Conservation (phyloP, 1,140 invertebrate genomes). For the Bicyclus anynana region DNA sequence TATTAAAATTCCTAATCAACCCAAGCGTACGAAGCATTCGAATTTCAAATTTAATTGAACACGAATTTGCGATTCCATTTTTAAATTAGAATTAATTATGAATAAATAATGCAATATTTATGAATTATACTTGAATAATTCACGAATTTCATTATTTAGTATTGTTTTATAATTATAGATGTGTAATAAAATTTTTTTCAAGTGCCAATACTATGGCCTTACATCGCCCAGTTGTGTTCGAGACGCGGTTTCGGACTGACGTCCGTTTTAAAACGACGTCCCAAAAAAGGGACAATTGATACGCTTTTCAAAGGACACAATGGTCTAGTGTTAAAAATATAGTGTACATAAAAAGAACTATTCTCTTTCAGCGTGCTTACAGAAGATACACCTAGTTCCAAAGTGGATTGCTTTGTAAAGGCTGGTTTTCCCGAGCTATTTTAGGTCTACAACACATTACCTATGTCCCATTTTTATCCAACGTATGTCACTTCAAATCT, state of each 20-base stretch:
- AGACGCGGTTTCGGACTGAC: slow-evolving; percentile 52
- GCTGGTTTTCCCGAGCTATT: slow-evolving; percentile 46
- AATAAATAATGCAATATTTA: background rate
- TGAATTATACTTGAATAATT: background rate
- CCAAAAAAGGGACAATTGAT: slow-evolving; percentile 37
- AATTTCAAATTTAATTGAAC: background rate
- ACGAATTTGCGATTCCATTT: background rate
- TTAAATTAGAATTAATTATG: background rate
- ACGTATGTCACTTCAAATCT: slow-evolving; percentile 11
- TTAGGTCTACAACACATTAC: slow-evolving; percentile 42
- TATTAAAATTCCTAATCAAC: background rate
- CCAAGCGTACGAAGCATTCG: background rate
- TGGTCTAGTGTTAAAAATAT: slow-evolving; percentile 37
- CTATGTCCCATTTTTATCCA: slow-evolving; percentile 31
- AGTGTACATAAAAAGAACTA: slow-evolving; percentile 30
- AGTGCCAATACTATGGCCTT: slow-evolving; percentile 42
- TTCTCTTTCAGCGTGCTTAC: slow-evolving; percentile 25
- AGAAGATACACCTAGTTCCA: slow-evolving; percentile 6
- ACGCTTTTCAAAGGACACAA: slow-evolving; percentile 44
- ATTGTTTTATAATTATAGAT: background rate
- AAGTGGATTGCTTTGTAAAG: slow-evolving; percentile 35
- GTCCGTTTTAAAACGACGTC: slow-evolving; percentile 39
- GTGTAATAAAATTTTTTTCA: slow-evolving; percentile 26
- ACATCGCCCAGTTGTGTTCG: slow-evolving; percentile 56
- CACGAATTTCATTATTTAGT: background rate